A percentile compares a stretch with the other conserved stretches of the same genome.
phyloP scores from a whole-genome alignment of 1,140 invertebrate species.

The Cardiocondyla obscurior region DNA sequence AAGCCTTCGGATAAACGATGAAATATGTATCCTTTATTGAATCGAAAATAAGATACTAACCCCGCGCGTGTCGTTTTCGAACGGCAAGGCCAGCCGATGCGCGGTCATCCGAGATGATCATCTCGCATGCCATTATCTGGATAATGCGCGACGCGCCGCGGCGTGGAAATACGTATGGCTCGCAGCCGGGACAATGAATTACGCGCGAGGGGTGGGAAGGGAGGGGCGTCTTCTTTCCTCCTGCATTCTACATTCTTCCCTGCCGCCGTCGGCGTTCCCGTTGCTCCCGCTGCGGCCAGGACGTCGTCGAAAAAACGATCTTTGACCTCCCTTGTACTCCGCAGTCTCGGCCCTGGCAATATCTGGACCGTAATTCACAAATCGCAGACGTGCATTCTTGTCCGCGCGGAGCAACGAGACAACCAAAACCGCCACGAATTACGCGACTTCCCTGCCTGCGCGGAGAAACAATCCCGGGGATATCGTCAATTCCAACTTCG shows the following conservation, averaged over 20 bases:
- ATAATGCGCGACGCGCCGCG: slow-evolving; percentile 68
- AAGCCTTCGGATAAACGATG: slow-evolving; percentile 68
- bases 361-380: slow-evolving; percentile 70
- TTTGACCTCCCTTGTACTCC: slow-evolving; percentile 51
- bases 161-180: slow-evolving; percentile 60
- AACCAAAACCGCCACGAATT: slow-evolving; percentile 53
- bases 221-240: slow-evolving; percentile 40
- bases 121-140: slow-evolving; percentile 77
- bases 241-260: slow-evolving; percentile 45
- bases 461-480: slow-evolving; percentile 23
- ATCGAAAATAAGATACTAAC: slow-evolving; percentile 67
- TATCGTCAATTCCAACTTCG: slow-evolving; percentile 29
- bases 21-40: slow-evolving; percentile 72
- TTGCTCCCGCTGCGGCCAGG: slow-evolving; percentile 14
- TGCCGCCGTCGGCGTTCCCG: slow-evolving; percentile 26
- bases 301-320: slow-evolving; percentile 58
- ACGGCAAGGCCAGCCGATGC: slow-evolving; percentile 68
- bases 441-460: slow-evolving; percentile 19
- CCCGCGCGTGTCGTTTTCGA: slow-evolving; percentile 62
- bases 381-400: slow-evolving; percentile 56
- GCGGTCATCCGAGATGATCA: slow-evolving; percentile 76
- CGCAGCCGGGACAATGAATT: slow-evolving; percentile 74
- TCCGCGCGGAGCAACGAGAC: slow-evolving; percentile 45
- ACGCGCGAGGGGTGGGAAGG: slow-evolving; percentile 67
- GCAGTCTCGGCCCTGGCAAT: slow-evolving; percentile 15